These are phyloP conservation scores for Brachynemurus nebulosus DNA, from an alignment of 2,888 invertebrate species.

Conservation along the genomic window DNA sequence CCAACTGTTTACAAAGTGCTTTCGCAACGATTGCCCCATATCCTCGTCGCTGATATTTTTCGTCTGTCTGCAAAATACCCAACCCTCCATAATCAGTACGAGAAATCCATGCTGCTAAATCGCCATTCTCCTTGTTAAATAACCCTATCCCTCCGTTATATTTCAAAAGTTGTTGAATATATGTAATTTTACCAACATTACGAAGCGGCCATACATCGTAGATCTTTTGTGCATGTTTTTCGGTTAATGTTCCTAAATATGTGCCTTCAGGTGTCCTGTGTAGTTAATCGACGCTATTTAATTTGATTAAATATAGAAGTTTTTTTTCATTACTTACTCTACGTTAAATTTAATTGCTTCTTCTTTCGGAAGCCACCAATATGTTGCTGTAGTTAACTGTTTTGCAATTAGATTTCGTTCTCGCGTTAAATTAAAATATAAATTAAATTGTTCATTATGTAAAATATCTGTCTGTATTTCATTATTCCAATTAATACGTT, in stretches of 20 bases:
- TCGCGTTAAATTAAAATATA: not conserved
- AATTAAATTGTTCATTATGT: not conserved
- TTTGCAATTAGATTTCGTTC: not conserved
- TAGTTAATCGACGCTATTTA: no score
- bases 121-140: constrained; percentile 19
- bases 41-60: constrained; percentile 20
- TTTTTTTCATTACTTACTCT: no score
- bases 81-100: constrained; percentile 21
- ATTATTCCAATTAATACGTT: not conserved
- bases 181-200: constrained; percentile 19
- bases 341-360: not conserved
- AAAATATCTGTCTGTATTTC: not conserved
- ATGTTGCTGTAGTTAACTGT: not conserved
- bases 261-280: no score
- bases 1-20: constrained; percentile 19
- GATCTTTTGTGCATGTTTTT: constrained; percentile 18
- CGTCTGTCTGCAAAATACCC: constrained; percentile 21
- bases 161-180: constrained; percentile 15
- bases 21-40: constrained; percentile 21
- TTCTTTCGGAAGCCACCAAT: constrained; percentile 2
- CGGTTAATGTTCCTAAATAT: constrained; percentile 18
- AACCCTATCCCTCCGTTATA: constrained; percentile 22
- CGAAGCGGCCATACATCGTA: constrained; percentile 21
- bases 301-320: no score
- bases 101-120: constrained; percentile 22